Percentiles rank a stretch among this genome's conserved stretches.
phyloP scores from a whole-genome alignment of 2,113 vertebrate species.

The Apus apus region DNA sequence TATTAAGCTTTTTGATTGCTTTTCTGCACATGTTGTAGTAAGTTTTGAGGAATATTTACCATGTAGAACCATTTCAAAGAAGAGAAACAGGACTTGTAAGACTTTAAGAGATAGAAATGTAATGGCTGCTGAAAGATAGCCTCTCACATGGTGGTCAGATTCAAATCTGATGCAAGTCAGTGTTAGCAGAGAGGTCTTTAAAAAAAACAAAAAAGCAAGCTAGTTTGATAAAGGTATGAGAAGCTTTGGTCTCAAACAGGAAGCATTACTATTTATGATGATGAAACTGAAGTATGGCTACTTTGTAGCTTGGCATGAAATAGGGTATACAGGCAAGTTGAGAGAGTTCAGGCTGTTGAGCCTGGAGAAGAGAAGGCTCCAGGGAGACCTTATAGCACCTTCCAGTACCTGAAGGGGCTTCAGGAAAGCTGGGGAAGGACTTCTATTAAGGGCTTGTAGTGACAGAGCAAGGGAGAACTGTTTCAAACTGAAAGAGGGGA shows the following conservation, averaged over 20 bases:
- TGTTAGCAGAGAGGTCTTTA: not conserved
- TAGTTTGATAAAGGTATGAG: not conserved
- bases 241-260: not conserved
- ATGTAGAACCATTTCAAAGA: not conserved
- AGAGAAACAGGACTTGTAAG: not conserved
- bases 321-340: not conserved
- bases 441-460: too few relatives aligned
- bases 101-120: not conserved
- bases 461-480: too few relatives aligned
- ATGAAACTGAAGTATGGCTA: not conserved
- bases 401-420: too few relatives aligned
- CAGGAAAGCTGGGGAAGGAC: too few relatives aligned
- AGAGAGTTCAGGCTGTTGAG: too few relatives aligned
- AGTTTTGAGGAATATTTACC: not conserved
- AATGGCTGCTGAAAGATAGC: not conserved
- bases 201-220: not conserved
- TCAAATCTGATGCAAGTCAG: not conserved
- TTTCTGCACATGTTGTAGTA: not conserved
- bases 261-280: not conserved
- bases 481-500: too few relatives aligned
- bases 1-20: not conserved
- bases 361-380: too few relatives aligned
- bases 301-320: not conserved
- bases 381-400: too few relatives aligned
- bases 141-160: not conserved